Base-by-base conservation (phyloP, 2,113 vertebrate genomes). In the Pomatostomus ruficeps region DNA sequence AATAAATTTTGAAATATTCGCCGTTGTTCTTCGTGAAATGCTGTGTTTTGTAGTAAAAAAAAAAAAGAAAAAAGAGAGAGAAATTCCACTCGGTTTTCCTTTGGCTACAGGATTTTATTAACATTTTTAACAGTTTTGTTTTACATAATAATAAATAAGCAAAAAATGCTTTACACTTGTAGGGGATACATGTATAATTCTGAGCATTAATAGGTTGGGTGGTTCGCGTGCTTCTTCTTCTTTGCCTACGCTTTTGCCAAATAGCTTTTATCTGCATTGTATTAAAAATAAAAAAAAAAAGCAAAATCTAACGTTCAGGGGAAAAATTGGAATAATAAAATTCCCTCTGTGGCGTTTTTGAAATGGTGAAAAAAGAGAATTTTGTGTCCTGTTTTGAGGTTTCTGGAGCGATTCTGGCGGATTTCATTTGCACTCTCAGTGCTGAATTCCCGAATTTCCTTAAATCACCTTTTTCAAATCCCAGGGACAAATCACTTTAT, bases 121-220 rank as follows among this genome's bases (percentile, higher is more conserved):
- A 90, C 88, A 95, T 97, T 93, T 96, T 96, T 96, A 96, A 95
- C 33, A 49, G 68, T 72, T 90, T 95, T 89, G 79, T 97, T 97
- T 96, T 96, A 97, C 93, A 97, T 97, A 97, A 98, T 98, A 98
- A 98, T 98, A 98, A 98, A 98, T 98, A 97, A 97, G 96, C 96
- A 97, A 97, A 95, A 96, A 94, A 94, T 94, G 94, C 92, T 97
- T 97, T 98, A 97, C 95, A 96, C 92, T 97, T 89, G 91, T 88
- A 82, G 95, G 94, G 96, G 94, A 93, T 97, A 97, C 95, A 96
- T 97, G 97, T 55, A 86, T 96, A 93, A 95, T 95, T 97, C 90
- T 96, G 96, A 97, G 89, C 94, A 85, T 92, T 96, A 58, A 96
- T 94, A 97, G 91, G 72, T 71, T 71, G 83, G 4, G 62, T 85